Evolutionary conservation across 1,140 invertebrate genomes (phyloP).

Genomic region (Drosophila simulans): DNA sequence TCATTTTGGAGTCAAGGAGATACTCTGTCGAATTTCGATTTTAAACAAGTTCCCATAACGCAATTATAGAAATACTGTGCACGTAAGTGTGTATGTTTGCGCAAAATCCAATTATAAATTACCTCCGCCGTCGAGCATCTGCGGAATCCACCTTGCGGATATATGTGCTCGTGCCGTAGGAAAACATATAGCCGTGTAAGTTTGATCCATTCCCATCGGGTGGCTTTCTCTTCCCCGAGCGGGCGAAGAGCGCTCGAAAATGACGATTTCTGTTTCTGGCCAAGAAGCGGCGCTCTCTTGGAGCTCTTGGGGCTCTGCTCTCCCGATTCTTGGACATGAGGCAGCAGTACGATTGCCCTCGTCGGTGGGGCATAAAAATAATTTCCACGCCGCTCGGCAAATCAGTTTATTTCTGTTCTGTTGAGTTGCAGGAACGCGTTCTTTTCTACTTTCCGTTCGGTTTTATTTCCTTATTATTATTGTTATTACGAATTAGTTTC

Average conservation of each 20-base stretch:
- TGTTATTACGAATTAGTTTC: slow-evolving; percentile 59
- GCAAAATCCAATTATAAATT: slow-evolving; percentile 51
- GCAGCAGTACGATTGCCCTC: slow-evolving; percentile 26
- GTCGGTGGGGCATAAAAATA: slow-evolving; percentile 71
- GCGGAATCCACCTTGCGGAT: slow-evolving; percentile 4
- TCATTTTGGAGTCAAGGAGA: background rate
- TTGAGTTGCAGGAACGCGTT: slow-evolving; percentile 84
- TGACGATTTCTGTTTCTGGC: slow-evolving; percentile 20
- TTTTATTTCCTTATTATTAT: slow-evolving; percentile 83
- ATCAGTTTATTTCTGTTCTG: slow-evolving; percentile 85
- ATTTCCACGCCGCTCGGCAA: slow-evolving; percentile 71
- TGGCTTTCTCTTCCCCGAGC: slow-evolving; percentile 7
- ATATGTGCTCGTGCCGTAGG: background rate
- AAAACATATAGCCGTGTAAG: slow-evolving; percentile 7
- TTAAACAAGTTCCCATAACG: slow-evolving; percentile 3
- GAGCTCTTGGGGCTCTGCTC: slow-evolving; percentile 7
- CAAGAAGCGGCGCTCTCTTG: slow-evolving; percentile 26
- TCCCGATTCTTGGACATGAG: slow-evolving; percentile 22
- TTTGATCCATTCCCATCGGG: slow-evolving; percentile 33
- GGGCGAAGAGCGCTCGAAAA: slow-evolving; percentile 17
- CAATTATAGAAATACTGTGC: slow-evolving; percentile 10
- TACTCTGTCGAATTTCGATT: background rate
- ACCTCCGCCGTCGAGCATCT: slow-evolving; percentile 29
- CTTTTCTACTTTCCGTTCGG: slow-evolving; percentile 84
- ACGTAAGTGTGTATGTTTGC: slow-evolving; percentile 1